These are phyloP conservation scores for Podotricha telesiphe DNA, from an alignment of 2,888 invertebrate genomes.

Conservation along the genomic window DNA sequence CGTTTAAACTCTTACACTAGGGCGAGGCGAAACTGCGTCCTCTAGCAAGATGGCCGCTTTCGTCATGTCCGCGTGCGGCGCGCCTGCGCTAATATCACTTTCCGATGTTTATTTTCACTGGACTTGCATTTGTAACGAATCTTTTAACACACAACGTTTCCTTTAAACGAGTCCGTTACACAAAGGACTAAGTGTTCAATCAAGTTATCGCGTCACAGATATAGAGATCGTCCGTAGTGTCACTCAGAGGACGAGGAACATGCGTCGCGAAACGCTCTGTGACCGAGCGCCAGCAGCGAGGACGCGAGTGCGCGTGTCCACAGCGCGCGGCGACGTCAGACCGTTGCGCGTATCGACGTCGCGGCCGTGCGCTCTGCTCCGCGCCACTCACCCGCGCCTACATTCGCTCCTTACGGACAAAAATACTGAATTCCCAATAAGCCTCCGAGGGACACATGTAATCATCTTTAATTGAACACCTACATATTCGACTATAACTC, in stretches of 20 bases:
- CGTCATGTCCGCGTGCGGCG: constrained; percentile 74
- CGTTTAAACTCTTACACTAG: constrained; percentile 71
- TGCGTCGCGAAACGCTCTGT: constrained; percentile 60
- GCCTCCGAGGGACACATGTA: constrained; percentile 44
- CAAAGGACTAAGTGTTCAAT: constrained; percentile 35
- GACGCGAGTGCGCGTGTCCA: constrained; percentile 63
- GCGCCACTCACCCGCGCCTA: constrained; percentile 56
- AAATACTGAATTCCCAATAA: constrained; percentile 71
- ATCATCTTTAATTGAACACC: constrained; percentile 28
- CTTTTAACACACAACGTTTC: constrained; percentile 53
- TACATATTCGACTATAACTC: constrained; percentile 5
- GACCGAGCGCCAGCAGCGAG: constrained; percentile 56
- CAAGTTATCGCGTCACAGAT: constrained; percentile 48
- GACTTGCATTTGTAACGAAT: constrained; percentile 52
- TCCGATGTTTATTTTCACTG: constrained; percentile 80
- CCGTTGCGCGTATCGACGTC: constrained; percentile 70
- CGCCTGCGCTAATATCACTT: constrained; percentile 77
- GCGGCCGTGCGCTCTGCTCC: constrained; percentile 55
- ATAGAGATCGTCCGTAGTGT: constrained; percentile 56
- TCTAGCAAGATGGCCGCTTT: constrained; percentile 81
- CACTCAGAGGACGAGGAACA: constrained; percentile 58
- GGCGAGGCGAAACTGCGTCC: constrained; percentile 81
- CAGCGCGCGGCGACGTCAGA: constrained; percentile 68
- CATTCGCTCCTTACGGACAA: constrained; percentile 65
- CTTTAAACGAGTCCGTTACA: constrained; percentile 34